Evolutionary conservation across 2,113 vertebrate genomes (phyloP).

Genomic region (Clupea harengus): DNA sequence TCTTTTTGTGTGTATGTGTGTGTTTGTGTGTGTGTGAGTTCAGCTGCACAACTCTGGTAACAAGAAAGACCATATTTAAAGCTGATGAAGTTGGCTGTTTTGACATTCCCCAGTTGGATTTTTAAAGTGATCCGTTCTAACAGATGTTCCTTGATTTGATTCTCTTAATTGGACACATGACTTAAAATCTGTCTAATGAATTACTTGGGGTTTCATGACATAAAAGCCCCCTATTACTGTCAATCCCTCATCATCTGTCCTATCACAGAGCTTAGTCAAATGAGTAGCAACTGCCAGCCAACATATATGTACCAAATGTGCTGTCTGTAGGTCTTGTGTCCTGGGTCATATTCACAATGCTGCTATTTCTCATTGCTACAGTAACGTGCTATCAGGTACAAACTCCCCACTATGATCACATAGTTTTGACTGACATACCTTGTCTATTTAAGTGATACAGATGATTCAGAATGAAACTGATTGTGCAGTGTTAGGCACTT

Average conservation of each 20-base stretch:
- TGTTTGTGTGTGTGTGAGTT: constrained; percentile 28
- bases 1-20: constrained; percentile 18
- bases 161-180: background rate
- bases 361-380: background rate
- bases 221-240: background rate
- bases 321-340: background rate
- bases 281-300: background rate
- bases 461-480: background rate
- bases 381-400: background rate
- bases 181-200: background rate
- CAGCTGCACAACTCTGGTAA: background rate
- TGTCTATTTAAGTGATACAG: background rate
- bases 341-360: background rate
- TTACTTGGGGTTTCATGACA: background rate
- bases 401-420: background rate
- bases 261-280: background rate
- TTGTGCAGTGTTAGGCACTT: background rate
- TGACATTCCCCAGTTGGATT: background rate
- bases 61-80: background rate
- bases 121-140: background rate
- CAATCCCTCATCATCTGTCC: background rate
- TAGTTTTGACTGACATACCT: background rate
- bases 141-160: background rate
- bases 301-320: background rate
- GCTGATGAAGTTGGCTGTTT: background rate